These are phyloP conservation scores for Deilephila elpenor DNA, from an alignment of 2,888 invertebrate species.

Conservation along the genomic window DNA sequence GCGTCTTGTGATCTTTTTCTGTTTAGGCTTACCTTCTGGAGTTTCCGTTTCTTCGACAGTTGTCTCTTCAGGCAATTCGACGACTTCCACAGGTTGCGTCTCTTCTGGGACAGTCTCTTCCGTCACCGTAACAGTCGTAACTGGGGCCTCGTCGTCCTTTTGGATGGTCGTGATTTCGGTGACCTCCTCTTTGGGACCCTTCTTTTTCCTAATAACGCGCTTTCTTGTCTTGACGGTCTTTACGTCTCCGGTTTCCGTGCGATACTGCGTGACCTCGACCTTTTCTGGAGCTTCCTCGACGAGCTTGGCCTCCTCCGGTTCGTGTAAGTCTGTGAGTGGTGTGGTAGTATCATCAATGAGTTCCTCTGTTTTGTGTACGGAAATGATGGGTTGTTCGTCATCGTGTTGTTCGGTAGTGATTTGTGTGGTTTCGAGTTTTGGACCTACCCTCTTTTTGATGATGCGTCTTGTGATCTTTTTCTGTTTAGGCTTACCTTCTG, in stretches of 20 bases:
- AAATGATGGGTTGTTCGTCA: constrained; percentile 42
- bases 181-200: constrained; percentile 42
- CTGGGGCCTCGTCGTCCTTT: constrained; percentile 41
- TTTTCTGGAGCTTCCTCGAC: constrained; percentile 54
- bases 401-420: constrained; percentile 33
- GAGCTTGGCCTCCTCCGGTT: not conserved
- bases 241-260: constrained; percentile 37
- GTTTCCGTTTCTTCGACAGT: not conserved
- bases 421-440: constrained; percentile 56
- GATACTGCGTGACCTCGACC: constrained; percentile 41
- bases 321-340: not conserved
- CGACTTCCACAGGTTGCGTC: not conserved
- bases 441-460: constrained; percentile 38
- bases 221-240: constrained; percentile 55
- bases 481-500: constrained; percentile 55
- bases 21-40: not conserved
- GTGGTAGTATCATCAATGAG: constrained; percentile 29
- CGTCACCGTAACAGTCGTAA: constrained; percentile 38
- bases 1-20: constrained; percentile 48
- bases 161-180: constrained; percentile 42
- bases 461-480: constrained; percentile 39
- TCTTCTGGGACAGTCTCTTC: no score
- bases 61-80: not conserved
- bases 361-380: constrained; percentile 43
- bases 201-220: constrained; percentile 46